Evolutionary conservation across 2,888 invertebrate species (phyloP), one percentile per base, ranked within the genome.

Genomic region (Melanophora roralis): DNA sequence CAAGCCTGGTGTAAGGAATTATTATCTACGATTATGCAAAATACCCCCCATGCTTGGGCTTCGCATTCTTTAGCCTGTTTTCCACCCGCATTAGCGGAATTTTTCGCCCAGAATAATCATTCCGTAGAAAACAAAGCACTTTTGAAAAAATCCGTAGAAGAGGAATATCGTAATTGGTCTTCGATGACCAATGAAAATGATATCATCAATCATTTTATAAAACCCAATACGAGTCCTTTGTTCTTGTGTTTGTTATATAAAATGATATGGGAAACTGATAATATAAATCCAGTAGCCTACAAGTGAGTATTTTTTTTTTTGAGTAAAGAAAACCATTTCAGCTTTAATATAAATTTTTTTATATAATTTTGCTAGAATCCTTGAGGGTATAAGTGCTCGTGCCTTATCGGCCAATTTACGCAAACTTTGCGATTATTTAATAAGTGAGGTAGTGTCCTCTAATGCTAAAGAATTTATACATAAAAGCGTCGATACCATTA

Each of bases 151-250:
- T 95, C 96, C 0, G 97, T 98, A 0, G 97, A 98, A 85, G 97
- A 98, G 86, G 98, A 98, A 87, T 98, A 98, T 87, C 92, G 97
- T 81, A 98, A 98, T 88, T 98, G 98, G 98, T 95, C 95, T 49
- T 96, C 97, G 0, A 98, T 98, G 98, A 96, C 95, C 49, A 98
- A 97, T 89, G 98, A 98, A 88, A 97, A 97, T 88, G 98, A 98
- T 87, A 96, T 98, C 45, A 96, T 98, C 85, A 95, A 97, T 0
- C 98, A 98, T 89, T 98, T 98, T 88, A 97, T 97, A 0, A 95
- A 96, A 16, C 95, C 96, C n/a, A 96, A 96, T 45, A 96, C 97
- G 2, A 97, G 97, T 38, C 95, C 96, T 0, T 90, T 98, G 19
- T 98, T 98, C 88, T 91, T 98, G 0, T 98, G 98, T 87, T 92